A percentile compares a stretch with the other conserved stretches of the same genome.
Conservation (phyloP, 2,888 invertebrate species). For the Dascillus cervinus region DNA sequence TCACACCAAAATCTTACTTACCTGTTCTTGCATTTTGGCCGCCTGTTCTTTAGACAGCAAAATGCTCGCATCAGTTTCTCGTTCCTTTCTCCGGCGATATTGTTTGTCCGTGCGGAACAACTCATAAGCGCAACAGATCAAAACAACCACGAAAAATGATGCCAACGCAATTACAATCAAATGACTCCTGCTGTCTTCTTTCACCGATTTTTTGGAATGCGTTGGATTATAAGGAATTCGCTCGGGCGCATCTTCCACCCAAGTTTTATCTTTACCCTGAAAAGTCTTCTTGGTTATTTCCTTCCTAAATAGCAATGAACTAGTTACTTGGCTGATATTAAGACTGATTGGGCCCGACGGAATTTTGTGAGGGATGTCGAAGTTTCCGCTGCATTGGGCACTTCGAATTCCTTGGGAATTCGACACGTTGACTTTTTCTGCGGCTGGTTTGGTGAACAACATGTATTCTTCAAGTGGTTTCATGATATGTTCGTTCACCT, state of each 20-base stretch:
- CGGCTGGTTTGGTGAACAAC: constrained; percentile 78
- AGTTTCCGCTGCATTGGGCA: constrained; percentile 76
- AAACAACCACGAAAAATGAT: constrained; percentile 63
- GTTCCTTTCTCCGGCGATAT: constrained; percentile 63
- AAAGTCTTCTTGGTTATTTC: constrained; percentile 14
- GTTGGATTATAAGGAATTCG: constrained; percentile 67
- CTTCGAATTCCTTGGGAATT: constrained; percentile 80
- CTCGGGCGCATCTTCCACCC: constrained; percentile 79
- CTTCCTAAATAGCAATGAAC: neutral
- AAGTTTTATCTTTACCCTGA: constrained; percentile 69
- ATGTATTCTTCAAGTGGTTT: constrained; percentile 87
- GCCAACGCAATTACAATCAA: constrained; percentile 74
- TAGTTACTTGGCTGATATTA: constrained; percentile 52
- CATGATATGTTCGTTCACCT: constrained; percentile 80
- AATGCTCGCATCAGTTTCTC: constrained; percentile 69
- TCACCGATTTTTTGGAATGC: constrained; percentile 63
- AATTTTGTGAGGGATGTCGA: constrained; percentile 55
- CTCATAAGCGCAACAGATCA: constrained; percentile 61
- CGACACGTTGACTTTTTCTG: constrained; percentile 79
- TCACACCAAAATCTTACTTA: too few species aligned
- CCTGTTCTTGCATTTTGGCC: constrained; percentile 41
- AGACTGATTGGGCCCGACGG: constrained; percentile 49
- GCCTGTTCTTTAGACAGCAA: constrained; percentile 68
- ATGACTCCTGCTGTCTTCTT: constrained; percentile 70
- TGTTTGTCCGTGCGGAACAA: constrained; percentile 69